Percentiles rank a stretch among this genome's conserved stretches.
Conservation (phyloP, 2,888 invertebrate genomes). For the Antitype chi region DNA sequence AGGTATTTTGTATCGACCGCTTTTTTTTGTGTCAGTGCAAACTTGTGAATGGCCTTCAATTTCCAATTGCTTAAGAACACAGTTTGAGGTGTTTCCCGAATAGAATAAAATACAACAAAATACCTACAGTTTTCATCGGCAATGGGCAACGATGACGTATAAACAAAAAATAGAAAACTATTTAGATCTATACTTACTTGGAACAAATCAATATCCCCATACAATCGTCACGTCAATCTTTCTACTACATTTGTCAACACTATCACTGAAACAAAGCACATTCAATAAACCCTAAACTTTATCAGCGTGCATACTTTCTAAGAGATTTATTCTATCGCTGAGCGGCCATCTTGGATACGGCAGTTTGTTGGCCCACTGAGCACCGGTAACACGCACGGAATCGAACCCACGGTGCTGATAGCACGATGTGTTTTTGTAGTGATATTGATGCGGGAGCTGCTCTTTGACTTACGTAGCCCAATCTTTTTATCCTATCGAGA, state of each 20-base stretch:
- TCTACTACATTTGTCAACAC: conserved; percentile 58
- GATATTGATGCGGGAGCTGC: neutral
- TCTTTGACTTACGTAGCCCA: neutral
- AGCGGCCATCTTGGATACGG: conserved; percentile 60
- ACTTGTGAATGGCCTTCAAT: too few species aligned
- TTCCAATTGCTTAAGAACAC: too few species aligned
- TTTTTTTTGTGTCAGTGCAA: too few species aligned
- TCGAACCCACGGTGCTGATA: conserved; percentile 56
- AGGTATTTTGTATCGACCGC: too few species aligned
- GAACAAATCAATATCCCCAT: conserved; percentile 8
- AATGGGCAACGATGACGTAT: neutral
- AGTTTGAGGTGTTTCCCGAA: too few species aligned
- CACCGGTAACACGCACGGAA: conserved; percentile 60
- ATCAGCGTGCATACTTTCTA: conserved; percentile 70
- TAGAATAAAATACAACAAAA: too few species aligned
- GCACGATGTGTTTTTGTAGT: conserved; percentile 9
- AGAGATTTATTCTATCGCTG: conserved; percentile 74
- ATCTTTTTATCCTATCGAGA: neutral
- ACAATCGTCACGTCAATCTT: conserved; percentile 45
- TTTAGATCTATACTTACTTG: neutral
- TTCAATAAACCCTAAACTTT: conserved; percentile 59
- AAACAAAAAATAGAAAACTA: neutral
- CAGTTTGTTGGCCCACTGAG: conserved; percentile 72
- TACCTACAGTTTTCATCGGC: neutral
- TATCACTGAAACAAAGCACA: conserved; percentile 57